phyloP scores from a whole-genome alignment of 2,113 vertebrate species.

The Ageneiosus marmoratus region DNA sequence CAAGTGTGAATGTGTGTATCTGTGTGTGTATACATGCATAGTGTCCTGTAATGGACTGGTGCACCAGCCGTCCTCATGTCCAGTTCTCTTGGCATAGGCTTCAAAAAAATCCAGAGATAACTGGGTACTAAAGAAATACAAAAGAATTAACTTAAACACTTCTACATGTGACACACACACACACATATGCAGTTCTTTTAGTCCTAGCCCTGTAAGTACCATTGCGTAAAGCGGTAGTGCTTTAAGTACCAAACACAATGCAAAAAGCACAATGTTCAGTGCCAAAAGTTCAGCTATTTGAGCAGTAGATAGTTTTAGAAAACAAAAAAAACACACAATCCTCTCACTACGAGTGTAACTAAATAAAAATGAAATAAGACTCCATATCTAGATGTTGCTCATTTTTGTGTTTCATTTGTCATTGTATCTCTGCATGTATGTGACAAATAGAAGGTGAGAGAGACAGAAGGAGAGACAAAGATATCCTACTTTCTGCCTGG shows the following conservation, averaged over 20 bases:
- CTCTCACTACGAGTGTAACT: background rate
- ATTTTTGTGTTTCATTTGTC: constrained; percentile 14
- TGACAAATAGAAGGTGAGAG: constrained; percentile 19
- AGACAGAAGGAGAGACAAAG: constrained; percentile 22
- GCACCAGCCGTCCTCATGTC: background rate
- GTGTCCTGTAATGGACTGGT: background rate
- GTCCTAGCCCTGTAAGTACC: background rate
- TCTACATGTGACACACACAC: background rate
- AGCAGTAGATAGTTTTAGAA: background rate
- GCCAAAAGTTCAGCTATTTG: too few relatives aligned
- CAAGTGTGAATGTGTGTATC: background rate
- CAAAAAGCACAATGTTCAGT: background rate
- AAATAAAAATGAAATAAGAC: constrained; percentile 9
- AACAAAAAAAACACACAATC: constrained; percentile 1
- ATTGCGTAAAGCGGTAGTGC: background rate
- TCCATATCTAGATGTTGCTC: constrained; percentile 27
- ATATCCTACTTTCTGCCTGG: constrained; percentile 13
- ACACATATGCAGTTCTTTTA: background rate
- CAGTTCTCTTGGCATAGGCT: background rate
- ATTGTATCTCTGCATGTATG: constrained; percentile 10
- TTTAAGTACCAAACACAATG: background rate
- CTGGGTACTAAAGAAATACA: background rate
- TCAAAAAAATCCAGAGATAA: background rate
- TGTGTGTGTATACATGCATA: background rate
- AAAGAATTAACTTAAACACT: background rate